A percentile compares a stretch with the other conserved stretches of the same genome.
phyloP scores from a whole-genome alignment of 2,888 invertebrate genomes.

The Diogma glabrata region DNA sequence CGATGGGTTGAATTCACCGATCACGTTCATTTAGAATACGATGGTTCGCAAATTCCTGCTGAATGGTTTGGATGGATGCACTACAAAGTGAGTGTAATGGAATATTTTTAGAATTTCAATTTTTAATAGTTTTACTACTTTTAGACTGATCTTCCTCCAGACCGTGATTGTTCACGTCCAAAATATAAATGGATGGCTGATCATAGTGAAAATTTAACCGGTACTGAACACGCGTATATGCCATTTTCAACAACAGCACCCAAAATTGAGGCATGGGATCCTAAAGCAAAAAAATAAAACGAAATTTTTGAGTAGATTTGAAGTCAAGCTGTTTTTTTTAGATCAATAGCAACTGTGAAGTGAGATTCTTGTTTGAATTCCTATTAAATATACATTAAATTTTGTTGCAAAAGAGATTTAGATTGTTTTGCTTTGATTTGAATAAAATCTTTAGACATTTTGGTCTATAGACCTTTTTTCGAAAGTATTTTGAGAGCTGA shows the following conservation, averaged over 20 bases:
- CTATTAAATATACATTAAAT: no score
- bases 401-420: no score
- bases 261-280: conserved; percentile 81
- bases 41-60: conserved; percentile 70
- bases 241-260: conserved; percentile 84
- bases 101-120: neutral
- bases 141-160: conserved; percentile 37
- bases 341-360: no score
- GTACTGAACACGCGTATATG: conserved; percentile 66
- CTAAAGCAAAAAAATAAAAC: conserved; percentile 28
- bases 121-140: conserved; percentile 8
- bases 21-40: conserved; percentile 58
- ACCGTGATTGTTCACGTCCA: conserved; percentile 54
- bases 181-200: conserved; percentile 79
- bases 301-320: no score
- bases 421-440: no score
- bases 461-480: no score
- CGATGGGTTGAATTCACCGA: conserved; percentile 89
- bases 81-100: conserved; percentile 54
- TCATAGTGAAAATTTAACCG: conserved; percentile 74
- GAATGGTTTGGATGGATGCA: conserved; percentile 99
- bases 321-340: no score
- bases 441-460: no score
- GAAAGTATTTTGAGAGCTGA: no score
- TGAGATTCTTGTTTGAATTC: no score